These are phyloP conservation scores for Drosophila cardini DNA, from an alignment of 1,140 invertebrate species.

Conservation along the genomic window DNA sequence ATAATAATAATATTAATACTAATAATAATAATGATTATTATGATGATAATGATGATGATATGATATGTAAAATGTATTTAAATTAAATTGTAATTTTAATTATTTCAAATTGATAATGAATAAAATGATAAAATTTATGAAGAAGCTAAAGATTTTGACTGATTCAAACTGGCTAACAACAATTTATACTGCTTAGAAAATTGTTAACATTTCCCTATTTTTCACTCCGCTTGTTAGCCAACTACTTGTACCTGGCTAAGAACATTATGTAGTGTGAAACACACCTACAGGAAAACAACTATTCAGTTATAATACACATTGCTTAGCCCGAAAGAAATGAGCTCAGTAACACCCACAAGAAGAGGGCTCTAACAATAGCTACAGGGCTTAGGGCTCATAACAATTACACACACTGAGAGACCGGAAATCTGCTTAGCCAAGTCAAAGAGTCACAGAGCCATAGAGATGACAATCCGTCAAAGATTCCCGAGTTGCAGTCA, in stretches of 20 bases:
- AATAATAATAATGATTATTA: slow-evolving; percentile 42
- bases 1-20: slow-evolving; percentile 22
- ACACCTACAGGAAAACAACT: slow-evolving; percentile 2
- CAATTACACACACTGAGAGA: slow-evolving; percentile 73
- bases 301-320: slow-evolving; percentile 12
- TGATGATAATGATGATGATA: slow-evolving; percentile 49
- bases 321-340: slow-evolving; percentile 34
- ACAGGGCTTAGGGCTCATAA: slow-evolving; percentile 59
- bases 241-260: background rate
- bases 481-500: slow-evolving; percentile 52
- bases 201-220: no score
- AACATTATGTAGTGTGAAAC: background rate
- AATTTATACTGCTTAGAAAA: no score
- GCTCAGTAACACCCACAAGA: slow-evolving; percentile 66
- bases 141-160: slow-evolving; percentile 1
- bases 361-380: slow-evolving; percentile 31
- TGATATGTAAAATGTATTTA: slow-evolving; percentile 80
- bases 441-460: slow-evolving; percentile 47
- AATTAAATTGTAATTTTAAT: slow-evolving; percentile 83
- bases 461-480: slow-evolving; percentile 74
- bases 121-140: slow-evolving; percentile 67
- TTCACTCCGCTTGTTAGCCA: background rate
- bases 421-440: slow-evolving; percentile 75
- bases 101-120: slow-evolving; percentile 81
- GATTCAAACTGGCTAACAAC: no score